Percentiles rank a stretch among this genome's conserved stretches.
These are phyloP conservation scores for Fregata magnificens DNA, from an alignment of 2,113 vertebrate genomes.

Conservation along the genomic window DNA sequence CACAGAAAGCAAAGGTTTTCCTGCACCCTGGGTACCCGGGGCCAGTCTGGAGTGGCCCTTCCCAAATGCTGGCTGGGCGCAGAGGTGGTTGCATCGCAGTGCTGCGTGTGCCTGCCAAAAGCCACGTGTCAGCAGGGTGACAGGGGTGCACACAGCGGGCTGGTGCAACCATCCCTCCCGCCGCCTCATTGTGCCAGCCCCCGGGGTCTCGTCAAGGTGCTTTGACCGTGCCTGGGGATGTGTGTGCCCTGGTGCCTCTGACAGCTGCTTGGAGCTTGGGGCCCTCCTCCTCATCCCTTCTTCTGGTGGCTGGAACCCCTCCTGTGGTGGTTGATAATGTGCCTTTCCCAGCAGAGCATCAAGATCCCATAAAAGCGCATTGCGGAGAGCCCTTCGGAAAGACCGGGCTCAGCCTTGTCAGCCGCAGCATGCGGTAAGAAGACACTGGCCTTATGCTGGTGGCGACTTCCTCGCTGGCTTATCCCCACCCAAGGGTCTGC, in stretches of 20 bases:
- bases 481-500: background rate
- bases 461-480: background rate
- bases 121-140: background rate
- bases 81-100: no score
- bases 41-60: background rate
- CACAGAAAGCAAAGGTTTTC: background rate
- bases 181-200: rapidly evolving
- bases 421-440: rapidly evolving
- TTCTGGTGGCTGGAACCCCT: background rate
- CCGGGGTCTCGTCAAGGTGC: background rate
- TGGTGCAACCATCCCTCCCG: background rate
- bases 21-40: background rate
- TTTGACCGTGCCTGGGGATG: no score
- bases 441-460: background rate
- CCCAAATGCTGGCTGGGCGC: background rate
- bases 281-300: background rate
- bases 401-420: background rate
- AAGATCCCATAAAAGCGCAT: background rate
- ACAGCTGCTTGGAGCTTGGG: background rate
- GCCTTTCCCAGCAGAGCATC: background rate
- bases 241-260: background rate
- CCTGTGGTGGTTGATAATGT: background rate
- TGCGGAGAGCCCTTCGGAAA: background rate
- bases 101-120: background rate
- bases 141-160: rapidly evolving